These are phyloP conservation scores for Cheumatopsyche charites DNA, from an alignment of 1,140 invertebrate genomes.

Conservation along the genomic window DNA sequence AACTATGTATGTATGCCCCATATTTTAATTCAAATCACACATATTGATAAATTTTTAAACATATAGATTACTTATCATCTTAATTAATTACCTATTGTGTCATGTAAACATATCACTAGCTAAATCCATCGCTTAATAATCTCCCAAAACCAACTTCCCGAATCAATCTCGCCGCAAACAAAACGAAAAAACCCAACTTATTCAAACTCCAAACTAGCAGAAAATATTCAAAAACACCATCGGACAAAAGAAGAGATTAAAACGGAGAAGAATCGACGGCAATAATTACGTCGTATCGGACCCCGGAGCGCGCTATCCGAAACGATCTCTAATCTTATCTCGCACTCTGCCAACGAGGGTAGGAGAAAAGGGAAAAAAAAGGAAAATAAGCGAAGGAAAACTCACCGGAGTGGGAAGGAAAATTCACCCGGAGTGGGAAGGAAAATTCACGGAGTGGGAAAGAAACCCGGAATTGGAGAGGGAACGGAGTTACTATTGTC, in stretches of 20 bases:
- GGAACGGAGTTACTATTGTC: conserved; percentile 12
- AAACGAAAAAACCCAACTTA: too few relatives aligned
- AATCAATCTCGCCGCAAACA: too few relatives aligned
- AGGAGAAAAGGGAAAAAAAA: conserved; percentile 7
- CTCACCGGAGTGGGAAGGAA: too few relatives aligned
- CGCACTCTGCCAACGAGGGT: neutral
- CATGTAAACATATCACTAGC: too few relatives aligned
- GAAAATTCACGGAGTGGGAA: neutral
- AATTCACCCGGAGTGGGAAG: too few relatives aligned
- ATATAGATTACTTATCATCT: too few relatives aligned
- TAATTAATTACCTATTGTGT: too few relatives aligned
- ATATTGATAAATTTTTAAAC: too few relatives aligned
- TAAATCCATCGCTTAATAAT: too few relatives aligned
- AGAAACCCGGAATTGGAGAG: neutral
- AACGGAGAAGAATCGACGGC: conserved; percentile 25
- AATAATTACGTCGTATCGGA: conserved; percentile 14
- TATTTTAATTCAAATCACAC: too few relatives aligned
- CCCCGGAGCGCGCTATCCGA: conserved; percentile 34
- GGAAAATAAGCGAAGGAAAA: neutral
- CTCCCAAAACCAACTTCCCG: too few relatives aligned
- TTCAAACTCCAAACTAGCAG: neutral
- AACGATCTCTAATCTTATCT: conserved; percentile 40
- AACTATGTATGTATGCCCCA: too few relatives aligned
- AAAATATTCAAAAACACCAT: neutral
- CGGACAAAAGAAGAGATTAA: conserved; percentile 10